Evolutionary conservation across 2,797 vertebrate genomes (phyloP).

Genomic region (Neoniphon sammara): DNA sequence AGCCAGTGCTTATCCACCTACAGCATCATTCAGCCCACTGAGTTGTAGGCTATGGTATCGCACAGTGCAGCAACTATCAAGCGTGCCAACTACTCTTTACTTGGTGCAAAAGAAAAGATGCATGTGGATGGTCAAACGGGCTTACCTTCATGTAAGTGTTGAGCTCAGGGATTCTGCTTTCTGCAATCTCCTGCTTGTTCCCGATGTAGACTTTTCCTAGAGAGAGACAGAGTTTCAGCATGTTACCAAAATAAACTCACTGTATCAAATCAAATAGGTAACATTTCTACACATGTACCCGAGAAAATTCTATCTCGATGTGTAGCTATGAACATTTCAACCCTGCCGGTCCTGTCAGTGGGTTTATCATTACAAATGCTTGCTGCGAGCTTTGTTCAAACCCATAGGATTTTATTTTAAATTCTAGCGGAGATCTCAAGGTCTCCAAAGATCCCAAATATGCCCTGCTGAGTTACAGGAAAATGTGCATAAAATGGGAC

Average conservation of each 20-base stretch:
- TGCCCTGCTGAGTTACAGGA: too few relatives aligned
- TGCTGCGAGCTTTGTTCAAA: too few relatives aligned
- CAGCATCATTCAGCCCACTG: slow-evolving; percentile 69
- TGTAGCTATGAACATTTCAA: too few relatives aligned
- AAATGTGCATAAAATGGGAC: too few relatives aligned
- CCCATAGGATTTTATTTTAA: too few relatives aligned
- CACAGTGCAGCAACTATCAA: slow-evolving; percentile 45
- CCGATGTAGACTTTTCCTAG: slow-evolving; percentile 93
- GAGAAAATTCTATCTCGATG: too few relatives aligned
- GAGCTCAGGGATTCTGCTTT: slow-evolving; percentile 90
- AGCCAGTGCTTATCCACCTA: slow-evolving; percentile 74
- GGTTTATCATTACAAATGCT: too few relatives aligned
- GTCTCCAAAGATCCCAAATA: too few relatives aligned
- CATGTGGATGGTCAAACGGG: background rate
- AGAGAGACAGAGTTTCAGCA: slow-evolving; percentile 13
- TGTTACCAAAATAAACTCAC: background rate
- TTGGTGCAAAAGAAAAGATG: slow-evolving; percentile 22
- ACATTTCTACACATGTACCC: background rate
- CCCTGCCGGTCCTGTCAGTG: too few relatives aligned
- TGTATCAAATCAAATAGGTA: too few relatives aligned
- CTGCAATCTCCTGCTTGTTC: slow-evolving; percentile 93
- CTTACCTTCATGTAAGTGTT: slow-evolving; percentile 95
- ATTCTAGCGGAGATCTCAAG: too few relatives aligned
- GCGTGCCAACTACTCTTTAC: slow-evolving; percentile 49
- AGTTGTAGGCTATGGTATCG: slow-evolving; percentile 56